phyloP scores from a whole-genome alignment of 2,888 invertebrate genomes.

The Mactromeris polynyma region DNA sequence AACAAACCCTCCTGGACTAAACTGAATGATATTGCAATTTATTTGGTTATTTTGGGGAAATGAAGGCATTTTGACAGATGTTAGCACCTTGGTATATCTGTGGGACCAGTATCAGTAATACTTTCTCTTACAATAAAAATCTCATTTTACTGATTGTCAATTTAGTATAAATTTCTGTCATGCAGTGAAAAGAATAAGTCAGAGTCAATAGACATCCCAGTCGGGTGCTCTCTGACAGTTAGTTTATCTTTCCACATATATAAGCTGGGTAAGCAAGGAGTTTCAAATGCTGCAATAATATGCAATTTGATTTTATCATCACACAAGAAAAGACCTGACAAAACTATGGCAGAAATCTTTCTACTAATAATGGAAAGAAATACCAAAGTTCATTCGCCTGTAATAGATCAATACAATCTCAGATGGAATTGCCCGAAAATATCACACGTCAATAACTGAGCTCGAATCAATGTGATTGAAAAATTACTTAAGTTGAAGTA shows the following conservation, averaged over 20 bases:
- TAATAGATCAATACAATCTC: background rate
- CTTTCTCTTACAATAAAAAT: too few relatives aligned
- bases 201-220: background rate
- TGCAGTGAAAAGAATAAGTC: background rate
- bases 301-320: background rate
- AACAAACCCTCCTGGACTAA: too few relatives aligned
- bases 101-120: too few relatives aligned
- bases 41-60: too few relatives aligned
- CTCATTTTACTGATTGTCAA: too few relatives aligned
- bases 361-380: background rate
- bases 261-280: background rate
- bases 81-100: too few relatives aligned
- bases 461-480: background rate
- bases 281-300: background rate
- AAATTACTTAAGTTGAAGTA: constrained; percentile 26
- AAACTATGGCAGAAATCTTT: background rate
- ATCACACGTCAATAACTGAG: background rate
- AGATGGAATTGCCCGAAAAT: background rate
- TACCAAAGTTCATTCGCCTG: background rate
- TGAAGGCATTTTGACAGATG: too few relatives aligned
- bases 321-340: background rate
- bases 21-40: too few relatives aligned
- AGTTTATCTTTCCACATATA: background rate
- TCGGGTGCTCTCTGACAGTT: background rate
- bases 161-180: too few relatives aligned